These are phyloP conservation scores for Idaea aversata DNA, from an alignment of 2,888 invertebrate species.

Conservation along the genomic window DNA sequence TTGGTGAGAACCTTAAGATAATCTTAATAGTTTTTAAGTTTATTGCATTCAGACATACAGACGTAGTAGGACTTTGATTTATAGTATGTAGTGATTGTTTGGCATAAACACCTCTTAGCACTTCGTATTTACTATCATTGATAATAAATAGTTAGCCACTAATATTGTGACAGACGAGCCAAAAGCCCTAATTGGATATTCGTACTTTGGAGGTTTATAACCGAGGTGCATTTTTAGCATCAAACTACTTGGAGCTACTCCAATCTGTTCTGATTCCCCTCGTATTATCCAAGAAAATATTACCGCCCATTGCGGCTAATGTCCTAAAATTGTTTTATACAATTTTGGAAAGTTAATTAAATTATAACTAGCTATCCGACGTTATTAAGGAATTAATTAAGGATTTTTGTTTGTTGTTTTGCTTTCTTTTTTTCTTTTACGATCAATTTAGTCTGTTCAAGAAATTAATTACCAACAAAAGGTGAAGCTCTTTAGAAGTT, in stretches of 20 bases:
- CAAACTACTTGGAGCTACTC: neutral
- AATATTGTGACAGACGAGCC: too few relatives aligned
- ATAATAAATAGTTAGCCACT: too few relatives aligned
- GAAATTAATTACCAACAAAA: too few relatives aligned
- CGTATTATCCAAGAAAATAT: constrained; percentile 41
- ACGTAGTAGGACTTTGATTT: too few relatives aligned
- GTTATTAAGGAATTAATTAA: neutral
- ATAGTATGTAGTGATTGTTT: too few relatives aligned
- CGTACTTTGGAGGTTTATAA: neutral
- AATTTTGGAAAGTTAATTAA: neutral
- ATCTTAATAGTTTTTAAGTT: too few relatives aligned
- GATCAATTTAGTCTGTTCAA: neutral
- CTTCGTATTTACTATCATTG: too few relatives aligned
- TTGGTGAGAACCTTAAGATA: too few relatives aligned
- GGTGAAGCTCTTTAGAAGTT: too few relatives aligned
- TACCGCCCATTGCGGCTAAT: constrained; percentile 24
- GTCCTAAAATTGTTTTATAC: constrained; percentile 8
- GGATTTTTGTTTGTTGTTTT: neutral
- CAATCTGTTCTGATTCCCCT: constrained; percentile 47
- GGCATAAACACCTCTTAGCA: too few relatives aligned
- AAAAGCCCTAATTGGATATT: too few relatives aligned
- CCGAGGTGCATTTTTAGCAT: neutral
- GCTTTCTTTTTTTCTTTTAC: neutral
- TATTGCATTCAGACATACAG: too few relatives aligned
- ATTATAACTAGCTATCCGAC: neutral